Evolutionary conservation across 2,113 vertebrate genomes (phyloP).

Genomic region (Hemichromis elongatus): DNA sequence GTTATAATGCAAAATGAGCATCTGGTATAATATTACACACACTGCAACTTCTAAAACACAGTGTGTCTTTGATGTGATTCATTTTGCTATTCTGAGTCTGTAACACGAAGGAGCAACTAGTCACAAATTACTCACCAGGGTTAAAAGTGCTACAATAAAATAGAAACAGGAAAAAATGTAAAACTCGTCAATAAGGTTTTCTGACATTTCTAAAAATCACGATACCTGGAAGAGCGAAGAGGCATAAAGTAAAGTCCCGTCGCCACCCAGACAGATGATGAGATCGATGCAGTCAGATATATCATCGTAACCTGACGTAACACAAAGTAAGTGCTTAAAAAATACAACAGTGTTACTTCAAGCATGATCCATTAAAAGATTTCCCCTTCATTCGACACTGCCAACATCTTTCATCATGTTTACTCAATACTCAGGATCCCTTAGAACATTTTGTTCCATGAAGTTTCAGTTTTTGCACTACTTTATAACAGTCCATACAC

Average conservation of each 20-base stretch:
- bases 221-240: constrained; percentile 80
- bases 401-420: background rate
- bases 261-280: constrained; percentile 80
- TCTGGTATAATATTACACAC: background rate
- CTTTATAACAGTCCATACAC: background rate
- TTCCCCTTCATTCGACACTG: background rate
- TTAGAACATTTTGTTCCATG: background rate
- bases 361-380: background rate
- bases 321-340: background rate
- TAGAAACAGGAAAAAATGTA: background rate
- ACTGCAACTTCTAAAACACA: background rate
- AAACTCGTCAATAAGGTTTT: background rate
- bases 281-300: constrained; percentile 80
- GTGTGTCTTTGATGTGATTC: background rate
- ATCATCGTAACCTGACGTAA: constrained; percentile 73
- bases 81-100: background rate
- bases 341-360: background rate
- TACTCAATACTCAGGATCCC: background rate
- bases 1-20: background rate
- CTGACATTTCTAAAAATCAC: background rate
- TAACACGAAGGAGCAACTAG: background rate
- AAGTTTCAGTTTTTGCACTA: background rate
- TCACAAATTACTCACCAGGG: background rate
- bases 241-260: constrained; percentile 80
- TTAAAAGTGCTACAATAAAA: background rate